Evolutionary conservation across 2,888 invertebrate species (phyloP).

Genomic region (Limnephilus lunatus): DNA sequence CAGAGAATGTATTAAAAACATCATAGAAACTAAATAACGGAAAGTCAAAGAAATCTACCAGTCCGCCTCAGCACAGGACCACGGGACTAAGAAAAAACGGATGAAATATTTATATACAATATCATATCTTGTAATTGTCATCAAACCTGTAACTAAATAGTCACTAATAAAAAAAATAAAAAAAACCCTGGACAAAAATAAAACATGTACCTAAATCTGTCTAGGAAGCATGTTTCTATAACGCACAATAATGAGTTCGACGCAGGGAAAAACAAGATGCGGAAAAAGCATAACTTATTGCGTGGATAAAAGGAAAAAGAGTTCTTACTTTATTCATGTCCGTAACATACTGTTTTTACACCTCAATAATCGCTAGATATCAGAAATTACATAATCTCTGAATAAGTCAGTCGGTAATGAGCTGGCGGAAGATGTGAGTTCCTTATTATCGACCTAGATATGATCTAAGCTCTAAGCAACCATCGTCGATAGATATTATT

Average conservation of each 20-base stretch:
- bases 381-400: background rate
- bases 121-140: no score
- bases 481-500: background rate
- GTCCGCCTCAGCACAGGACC: no score
- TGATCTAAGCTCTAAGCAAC: background rate
- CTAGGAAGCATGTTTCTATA: background rate
- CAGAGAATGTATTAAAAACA: no score
- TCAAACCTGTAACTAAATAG: no score
- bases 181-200: background rate
- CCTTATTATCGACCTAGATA: background rate
- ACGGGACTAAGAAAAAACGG: no score
- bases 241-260: background rate
- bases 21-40: no score
- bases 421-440: background rate
- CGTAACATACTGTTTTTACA: background rate
- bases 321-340: background rate
- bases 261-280: background rate
- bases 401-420: background rate
- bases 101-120: no score
- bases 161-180: no score
- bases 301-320: background rate
- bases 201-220: background rate
- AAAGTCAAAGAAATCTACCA: no score
- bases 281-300: background rate
- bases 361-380: background rate